These are phyloP conservation scores for Pseudorasbora parva DNA, from an alignment of 2,113 vertebrate genomes.

Conservation along the genomic window DNA sequence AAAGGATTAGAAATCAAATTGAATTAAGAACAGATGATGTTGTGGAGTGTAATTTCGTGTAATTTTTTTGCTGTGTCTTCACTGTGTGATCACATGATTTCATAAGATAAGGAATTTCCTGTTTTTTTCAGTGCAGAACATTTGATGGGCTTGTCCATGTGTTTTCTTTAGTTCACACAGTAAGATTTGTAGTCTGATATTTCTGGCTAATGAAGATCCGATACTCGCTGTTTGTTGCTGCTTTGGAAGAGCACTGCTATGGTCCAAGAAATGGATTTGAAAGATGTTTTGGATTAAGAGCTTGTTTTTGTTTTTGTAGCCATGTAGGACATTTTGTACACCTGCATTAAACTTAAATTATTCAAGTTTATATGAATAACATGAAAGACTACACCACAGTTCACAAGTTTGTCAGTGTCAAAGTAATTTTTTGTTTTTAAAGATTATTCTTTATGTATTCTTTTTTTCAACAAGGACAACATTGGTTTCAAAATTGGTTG, in stretches of 20 bases:
- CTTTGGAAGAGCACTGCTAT: neutral
- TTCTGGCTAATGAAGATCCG: neutral
- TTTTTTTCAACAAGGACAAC: neutral
- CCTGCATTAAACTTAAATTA: neutral
- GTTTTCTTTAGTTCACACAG: neutral
- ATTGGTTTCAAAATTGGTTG: neutral
- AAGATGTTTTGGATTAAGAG: neutral
- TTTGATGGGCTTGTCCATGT: neutral
- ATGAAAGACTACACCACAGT: neutral
- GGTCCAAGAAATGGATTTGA: neutral
- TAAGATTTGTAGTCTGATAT: neutral
- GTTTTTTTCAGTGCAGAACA: conserved; percentile 15
- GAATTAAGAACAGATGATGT: conserved; percentile 3
- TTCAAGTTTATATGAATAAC: neutral
- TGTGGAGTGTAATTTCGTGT: neutral
- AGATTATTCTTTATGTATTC: too few species aligned
- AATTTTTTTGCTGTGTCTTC: neutral
- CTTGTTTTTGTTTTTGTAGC: neutral
- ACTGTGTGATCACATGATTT: conserved; percentile 8
- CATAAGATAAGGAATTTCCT: conserved; percentile 7
- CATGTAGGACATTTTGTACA: too few species aligned
- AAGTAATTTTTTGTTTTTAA: too few species aligned
- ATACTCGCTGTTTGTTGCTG: neutral
- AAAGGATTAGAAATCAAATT: neutral
- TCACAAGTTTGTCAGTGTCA: neutral